These are phyloP conservation scores for Eulithis prunata DNA, from an alignment of 2,888 invertebrate species.

Conservation along the genomic window DNA sequence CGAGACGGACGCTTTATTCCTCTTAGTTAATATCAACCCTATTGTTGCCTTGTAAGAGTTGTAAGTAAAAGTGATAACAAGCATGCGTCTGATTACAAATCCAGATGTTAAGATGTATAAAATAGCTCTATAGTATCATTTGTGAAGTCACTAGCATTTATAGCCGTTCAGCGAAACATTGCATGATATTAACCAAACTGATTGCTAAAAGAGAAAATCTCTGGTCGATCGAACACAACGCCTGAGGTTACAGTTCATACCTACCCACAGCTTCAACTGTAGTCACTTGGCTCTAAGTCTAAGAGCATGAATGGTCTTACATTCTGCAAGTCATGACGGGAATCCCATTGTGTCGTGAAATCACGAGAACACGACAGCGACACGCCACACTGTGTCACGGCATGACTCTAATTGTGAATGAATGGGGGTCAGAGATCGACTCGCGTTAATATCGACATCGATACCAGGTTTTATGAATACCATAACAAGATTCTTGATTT, in stretches of 20 bases:
- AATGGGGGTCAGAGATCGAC: constrained; percentile 79
- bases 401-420: constrained; percentile 81
- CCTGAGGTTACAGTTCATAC: constrained; percentile 22
- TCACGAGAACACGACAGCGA: constrained; percentile 70
- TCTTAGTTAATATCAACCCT: background rate
- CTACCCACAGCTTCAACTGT: constrained; percentile 13
- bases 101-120: too few relatives aligned
- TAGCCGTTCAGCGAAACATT: constrained; percentile 7
- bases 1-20: background rate
- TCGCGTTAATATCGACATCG: constrained; percentile 58
- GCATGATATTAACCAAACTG: constrained; percentile 4
- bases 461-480: constrained; percentile 67
- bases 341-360: constrained; percentile 79
- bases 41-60: background rate
- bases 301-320: constrained; percentile 71
- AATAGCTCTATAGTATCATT: too few relatives aligned
- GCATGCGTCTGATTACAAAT: too few relatives aligned
- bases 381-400: constrained; percentile 63
- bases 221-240: constrained; percentile 21
- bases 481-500: constrained; percentile 41
- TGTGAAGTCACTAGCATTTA: background rate
- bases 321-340: constrained; percentile 78
- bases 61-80: constrained; percentile 10
- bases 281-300: constrained; percentile 36
- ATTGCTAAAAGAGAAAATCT: constrained; percentile 26